Evolutionary conservation across 2,113 vertebrate species (phyloP).

Genomic region (Dissostichus mawsoni): DNA sequence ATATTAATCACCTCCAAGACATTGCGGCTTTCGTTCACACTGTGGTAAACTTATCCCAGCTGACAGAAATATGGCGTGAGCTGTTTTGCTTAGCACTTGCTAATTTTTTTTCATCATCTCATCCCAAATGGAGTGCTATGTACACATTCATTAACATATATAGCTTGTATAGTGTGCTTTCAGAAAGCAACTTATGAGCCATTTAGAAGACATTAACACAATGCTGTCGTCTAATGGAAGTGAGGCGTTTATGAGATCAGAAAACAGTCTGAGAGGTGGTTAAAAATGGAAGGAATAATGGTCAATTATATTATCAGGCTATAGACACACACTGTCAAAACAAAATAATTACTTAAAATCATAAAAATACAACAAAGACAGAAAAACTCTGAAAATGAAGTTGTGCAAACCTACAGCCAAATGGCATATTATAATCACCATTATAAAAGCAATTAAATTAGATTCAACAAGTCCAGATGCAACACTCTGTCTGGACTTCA

Average conservation of each 20-base stretch:
- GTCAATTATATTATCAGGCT: too few species aligned
- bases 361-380: slow-evolving; percentile 62
- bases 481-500: too few species aligned
- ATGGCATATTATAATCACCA: slow-evolving; percentile 66
- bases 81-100: slow-evolving; percentile 53
- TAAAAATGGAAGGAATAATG: not conserved
- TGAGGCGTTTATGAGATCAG: slow-evolving; percentile 21
- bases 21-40: slow-evolving; percentile 60
- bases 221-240: slow-evolving; percentile 43
- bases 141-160: slow-evolving; percentile 65
- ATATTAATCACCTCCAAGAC: slow-evolving; percentile 67
- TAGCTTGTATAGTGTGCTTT: slow-evolving; percentile 35
- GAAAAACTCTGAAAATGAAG: slow-evolving; percentile 62
- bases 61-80: slow-evolving; percentile 50
- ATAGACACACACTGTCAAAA: not conserved
- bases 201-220: slow-evolving; percentile 57
- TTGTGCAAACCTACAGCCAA: slow-evolving; percentile 80
- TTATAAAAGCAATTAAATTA: slow-evolving; percentile 78
- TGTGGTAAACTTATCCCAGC: slow-evolving; percentile 44
- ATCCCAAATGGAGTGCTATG: slow-evolving; percentile 40
- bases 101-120: slow-evolving; percentile 47
- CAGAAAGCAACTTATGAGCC: slow-evolving; percentile 37
- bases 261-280: not conserved
- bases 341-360: slow-evolving; percentile 45
- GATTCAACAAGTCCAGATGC: slow-evolving; percentile 69